These are phyloP conservation scores for Anthopleura xanthogrammica DNA, from an alignment of 92 coral and sea anemone genomes.

Conservation along the genomic window DNA sequence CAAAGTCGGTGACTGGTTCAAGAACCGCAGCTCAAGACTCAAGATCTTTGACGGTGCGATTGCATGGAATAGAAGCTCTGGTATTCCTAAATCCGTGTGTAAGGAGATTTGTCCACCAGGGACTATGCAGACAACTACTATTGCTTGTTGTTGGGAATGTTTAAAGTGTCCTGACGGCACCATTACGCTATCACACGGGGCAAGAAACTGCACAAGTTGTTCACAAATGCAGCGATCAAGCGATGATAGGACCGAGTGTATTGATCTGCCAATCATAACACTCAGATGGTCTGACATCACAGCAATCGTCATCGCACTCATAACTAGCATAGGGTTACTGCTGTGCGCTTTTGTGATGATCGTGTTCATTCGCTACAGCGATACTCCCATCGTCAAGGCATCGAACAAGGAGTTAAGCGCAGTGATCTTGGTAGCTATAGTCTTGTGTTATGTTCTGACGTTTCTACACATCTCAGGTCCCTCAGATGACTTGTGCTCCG, in stretches of 20 bases:
- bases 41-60: conserved; percentile 37
- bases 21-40: conserved; percentile 30
- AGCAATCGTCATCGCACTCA: conserved; percentile 34
- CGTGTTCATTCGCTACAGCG: conserved; percentile 32
- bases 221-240: conserved; percentile 45
- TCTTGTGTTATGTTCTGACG: conserved; percentile 49
- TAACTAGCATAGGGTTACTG: conserved; percentile 47
- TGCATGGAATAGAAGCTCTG: conserved; percentile 41
- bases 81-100: conserved; percentile 61
- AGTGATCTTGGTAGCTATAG: conserved; percentile 34
- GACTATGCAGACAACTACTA: conserved; percentile 53
- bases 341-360: conserved; percentile 25
- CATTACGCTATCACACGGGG: conserved; percentile 33
- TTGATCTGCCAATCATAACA: conserved; percentile 58
- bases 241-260: conserved; percentile 45
- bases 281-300: conserved; percentile 59
- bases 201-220: conserved; percentile 55
- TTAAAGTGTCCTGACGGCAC: conserved; percentile 62
- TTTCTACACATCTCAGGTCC: conserved; percentile 52
- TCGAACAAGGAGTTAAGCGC: conserved; percentile 60
- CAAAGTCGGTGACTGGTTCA: conserved; percentile 63
- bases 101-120: conserved; percentile 64
- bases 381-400: conserved; percentile 73
- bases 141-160: conserved; percentile 81
- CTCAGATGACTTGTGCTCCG: conserved; percentile 41